These are phyloP conservation scores for Petrocephalus schoutedeni DNA, from an alignment of 2,797 vertebrate genomes.

Conservation along the genomic window DNA sequence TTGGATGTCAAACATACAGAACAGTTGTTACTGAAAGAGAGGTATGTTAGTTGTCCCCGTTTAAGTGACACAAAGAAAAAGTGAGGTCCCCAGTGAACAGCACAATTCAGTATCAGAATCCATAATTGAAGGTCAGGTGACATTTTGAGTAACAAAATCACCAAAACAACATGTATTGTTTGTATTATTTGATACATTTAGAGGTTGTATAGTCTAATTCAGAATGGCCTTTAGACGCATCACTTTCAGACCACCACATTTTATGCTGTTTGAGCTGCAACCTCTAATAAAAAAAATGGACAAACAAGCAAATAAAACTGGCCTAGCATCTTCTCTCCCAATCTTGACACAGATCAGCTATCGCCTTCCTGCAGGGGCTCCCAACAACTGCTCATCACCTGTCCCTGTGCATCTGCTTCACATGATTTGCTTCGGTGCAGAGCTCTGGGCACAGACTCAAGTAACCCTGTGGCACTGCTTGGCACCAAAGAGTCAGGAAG, in stretches of 20 bases:
- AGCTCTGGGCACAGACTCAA: not conserved
- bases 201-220: not conserved
- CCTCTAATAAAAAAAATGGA: not conserved
- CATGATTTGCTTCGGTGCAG: not conserved
- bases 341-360: not conserved
- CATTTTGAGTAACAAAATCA: not conserved
- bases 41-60: not conserved
- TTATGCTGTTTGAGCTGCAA: too few relatives aligned
- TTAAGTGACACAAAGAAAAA: not conserved
- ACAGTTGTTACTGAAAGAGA: not conserved
- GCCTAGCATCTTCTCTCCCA: not conserved
- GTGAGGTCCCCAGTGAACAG: not conserved
- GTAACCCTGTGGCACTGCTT: not conserved
- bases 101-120: not conserved
- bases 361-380: not conserved
- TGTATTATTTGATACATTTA: not conserved
- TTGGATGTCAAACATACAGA: not conserved
- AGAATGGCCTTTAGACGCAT: not conserved
- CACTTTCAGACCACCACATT: too few relatives aligned
- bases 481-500: not conserved
- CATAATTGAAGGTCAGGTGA: not conserved
- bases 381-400: not conserved
- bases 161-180: not conserved
- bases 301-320: not conserved
- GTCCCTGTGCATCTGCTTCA: not conserved